Conservation (phyloP, 2,888 invertebrate genomes). For the Oasisia sp. region DNA sequence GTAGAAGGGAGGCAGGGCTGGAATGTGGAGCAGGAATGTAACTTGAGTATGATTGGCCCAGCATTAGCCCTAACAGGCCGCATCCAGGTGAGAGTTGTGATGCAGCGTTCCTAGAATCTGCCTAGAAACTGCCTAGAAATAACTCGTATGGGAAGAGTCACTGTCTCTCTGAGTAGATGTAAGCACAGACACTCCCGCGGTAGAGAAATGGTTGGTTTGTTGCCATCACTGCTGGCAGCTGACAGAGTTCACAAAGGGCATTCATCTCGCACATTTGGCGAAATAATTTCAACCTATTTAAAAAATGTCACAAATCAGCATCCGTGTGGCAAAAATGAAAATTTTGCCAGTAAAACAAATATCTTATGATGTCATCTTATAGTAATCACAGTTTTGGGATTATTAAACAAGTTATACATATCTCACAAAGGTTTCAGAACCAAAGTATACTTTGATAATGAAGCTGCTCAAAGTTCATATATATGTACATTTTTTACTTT, state of each 20-base stretch:
- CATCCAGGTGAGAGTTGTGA: not conserved
- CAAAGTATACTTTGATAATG: not conserved
- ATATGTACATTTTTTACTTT: not conserved
- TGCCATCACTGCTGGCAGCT: not conserved
- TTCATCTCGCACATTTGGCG: not conserved
- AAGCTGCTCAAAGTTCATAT: not conserved
- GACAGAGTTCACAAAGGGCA: not conserved
- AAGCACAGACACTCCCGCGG: not conserved
- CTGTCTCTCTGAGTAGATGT: not conserved
- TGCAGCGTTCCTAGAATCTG: not conserved
- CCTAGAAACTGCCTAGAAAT: not conserved
- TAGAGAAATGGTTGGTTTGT: not conserved
- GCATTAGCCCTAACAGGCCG: not conserved
- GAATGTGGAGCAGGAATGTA: not conserved
- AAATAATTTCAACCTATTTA: not conserved
- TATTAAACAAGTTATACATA: not conserved
- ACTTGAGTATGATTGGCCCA: not conserved
- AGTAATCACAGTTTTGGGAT: not conserved
- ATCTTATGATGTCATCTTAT: not conserved
- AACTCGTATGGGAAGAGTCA: not conserved
- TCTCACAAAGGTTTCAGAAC: not conserved
- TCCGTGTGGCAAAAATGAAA: not conserved
- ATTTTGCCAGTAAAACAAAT: not conserved
- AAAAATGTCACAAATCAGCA: not conserved
- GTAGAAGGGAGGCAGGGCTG: not conserved